Evolutionary conservation across 2,888 invertebrate species (phyloP).

Genomic region (Lasioglossum zephyrum): DNA sequence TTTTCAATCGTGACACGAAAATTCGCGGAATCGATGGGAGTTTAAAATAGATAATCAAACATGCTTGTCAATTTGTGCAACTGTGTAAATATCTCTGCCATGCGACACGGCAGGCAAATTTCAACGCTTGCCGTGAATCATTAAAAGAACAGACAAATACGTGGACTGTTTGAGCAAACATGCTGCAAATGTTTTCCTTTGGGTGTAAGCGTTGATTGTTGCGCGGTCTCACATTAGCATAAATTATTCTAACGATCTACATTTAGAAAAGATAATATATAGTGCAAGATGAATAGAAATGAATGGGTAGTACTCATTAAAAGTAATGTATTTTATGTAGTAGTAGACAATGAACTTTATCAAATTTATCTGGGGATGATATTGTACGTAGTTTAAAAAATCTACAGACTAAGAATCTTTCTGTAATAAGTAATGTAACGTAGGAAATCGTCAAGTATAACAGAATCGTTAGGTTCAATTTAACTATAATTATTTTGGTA

Average conservation of each 20-base stretch:
- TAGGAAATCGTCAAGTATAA: too few relatives aligned
- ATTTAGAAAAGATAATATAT: background rate
- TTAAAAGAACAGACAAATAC: background rate
- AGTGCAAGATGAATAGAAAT: background rate
- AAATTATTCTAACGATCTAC: background rate
- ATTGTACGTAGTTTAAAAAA: too few relatives aligned
- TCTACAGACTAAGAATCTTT: background rate
- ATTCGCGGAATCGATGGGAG: background rate
- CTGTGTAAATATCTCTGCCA: background rate
- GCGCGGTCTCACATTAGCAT: background rate
- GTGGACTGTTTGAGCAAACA: background rate
- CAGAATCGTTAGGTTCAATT: background rate
- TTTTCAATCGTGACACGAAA: background rate
- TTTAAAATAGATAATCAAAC: background rate
- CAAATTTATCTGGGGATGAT: too few relatives aligned
- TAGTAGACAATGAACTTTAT: too few relatives aligned
- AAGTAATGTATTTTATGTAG: too few relatives aligned
- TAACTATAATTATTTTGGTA: background rate
- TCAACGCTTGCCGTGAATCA: background rate
- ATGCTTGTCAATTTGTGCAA: background rate
- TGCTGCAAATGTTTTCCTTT: background rate
- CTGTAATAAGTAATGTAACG: too few relatives aligned
- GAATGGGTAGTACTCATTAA: too few relatives aligned
- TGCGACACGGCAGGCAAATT: background rate
- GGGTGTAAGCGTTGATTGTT: background rate